These are phyloP conservation scores for Crocallis elinguaria DNA, from an alignment of 2,888 invertebrate species.

Conservation along the genomic window DNA sequence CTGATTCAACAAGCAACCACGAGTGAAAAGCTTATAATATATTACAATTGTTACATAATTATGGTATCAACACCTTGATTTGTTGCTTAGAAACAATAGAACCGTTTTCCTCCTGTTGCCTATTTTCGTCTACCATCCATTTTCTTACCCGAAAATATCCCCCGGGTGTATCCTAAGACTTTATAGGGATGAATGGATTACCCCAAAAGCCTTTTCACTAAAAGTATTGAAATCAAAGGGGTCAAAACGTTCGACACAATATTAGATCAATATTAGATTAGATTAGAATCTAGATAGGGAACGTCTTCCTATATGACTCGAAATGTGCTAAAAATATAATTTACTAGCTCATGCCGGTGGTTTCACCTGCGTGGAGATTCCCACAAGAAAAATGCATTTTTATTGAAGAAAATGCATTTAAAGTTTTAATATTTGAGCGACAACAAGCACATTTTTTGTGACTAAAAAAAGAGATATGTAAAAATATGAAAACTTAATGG, in stretches of 20 bases:
- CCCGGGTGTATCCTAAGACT: slow-evolving; percentile 25
- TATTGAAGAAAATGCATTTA: too few relatives aligned
- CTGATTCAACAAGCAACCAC: neutral
- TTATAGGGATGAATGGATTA: slow-evolving; percentile 25
- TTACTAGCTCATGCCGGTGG: too few relatives aligned
- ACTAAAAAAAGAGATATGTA: too few relatives aligned
- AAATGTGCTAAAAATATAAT: too few relatives aligned
- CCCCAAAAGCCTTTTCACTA: slow-evolving; percentile 55
- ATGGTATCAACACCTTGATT: neutral
- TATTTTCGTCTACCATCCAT: slow-evolving; percentile 9
- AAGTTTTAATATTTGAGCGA: too few relatives aligned
- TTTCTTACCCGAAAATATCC: slow-evolving; percentile 7
- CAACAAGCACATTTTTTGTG: too few relatives aligned
- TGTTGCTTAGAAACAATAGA: neutral
- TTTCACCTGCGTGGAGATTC: too few relatives aligned
- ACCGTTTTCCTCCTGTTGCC: neutral
- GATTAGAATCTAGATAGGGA: too few relatives aligned
- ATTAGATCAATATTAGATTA: too few relatives aligned
- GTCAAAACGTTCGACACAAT: neutral
- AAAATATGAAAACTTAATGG: too few relatives aligned
- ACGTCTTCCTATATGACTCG: too few relatives aligned
- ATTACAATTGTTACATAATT: neutral
- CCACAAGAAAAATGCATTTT: too few relatives aligned
- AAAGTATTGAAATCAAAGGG: slow-evolving; percentile 15
- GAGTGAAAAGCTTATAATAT: neutral